phyloP scores from a whole-genome alignment of 2,797 vertebrate genomes.

The Sebastolobus alascanus region DNA sequence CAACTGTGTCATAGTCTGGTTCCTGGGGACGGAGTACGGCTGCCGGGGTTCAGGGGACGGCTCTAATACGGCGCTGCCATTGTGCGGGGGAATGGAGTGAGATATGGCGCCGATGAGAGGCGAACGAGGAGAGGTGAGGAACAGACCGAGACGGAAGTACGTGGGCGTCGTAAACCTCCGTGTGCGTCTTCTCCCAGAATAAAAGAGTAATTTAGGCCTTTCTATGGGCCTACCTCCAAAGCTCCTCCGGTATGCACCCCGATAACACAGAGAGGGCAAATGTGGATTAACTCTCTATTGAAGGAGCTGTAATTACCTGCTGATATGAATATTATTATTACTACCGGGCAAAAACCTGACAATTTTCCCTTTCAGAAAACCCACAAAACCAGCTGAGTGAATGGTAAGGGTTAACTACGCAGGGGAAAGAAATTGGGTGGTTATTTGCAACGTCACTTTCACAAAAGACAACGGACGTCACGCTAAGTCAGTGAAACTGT shows the following conservation, averaged over 20 bases:
- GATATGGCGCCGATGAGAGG: slow-evolving; percentile 68
- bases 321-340: slow-evolving; percentile 77
- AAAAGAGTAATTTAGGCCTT: slow-evolving; percentile 79
- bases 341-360: slow-evolving; percentile 46
- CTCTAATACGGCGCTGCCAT: slow-evolving; percentile 62
- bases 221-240: slow-evolving; percentile 75
- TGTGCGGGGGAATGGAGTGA: slow-evolving; percentile 69
- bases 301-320: slow-evolving; percentile 81
- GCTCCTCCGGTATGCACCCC: slow-evolving; percentile 61
- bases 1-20: slow-evolving; percentile 79
- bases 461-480: slow-evolving; percentile 28
- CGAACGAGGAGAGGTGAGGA: slow-evolving; percentile 51
- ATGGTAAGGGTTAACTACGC: slow-evolving; percentile 49
- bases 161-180: slow-evolving; percentile 47
- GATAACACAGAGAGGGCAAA: slow-evolving; percentile 77
- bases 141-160: slow-evolving; percentile 47
- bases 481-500: slow-evolving; percentile 26
- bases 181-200: slow-evolving; percentile 65
- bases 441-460: slow-evolving; percentile 46
- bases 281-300: slow-evolving; percentile 78
- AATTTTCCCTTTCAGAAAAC: slow-evolving; percentile 58
- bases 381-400: slow-evolving; percentile 30
- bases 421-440: slow-evolving; percentile 7
- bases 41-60: slow-evolving; percentile 59
- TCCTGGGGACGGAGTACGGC: slow-evolving; percentile 62